Evolutionary conservation across 2,888 invertebrate genomes (phyloP).

Genomic region (Hydropsyche betteni): DNA sequence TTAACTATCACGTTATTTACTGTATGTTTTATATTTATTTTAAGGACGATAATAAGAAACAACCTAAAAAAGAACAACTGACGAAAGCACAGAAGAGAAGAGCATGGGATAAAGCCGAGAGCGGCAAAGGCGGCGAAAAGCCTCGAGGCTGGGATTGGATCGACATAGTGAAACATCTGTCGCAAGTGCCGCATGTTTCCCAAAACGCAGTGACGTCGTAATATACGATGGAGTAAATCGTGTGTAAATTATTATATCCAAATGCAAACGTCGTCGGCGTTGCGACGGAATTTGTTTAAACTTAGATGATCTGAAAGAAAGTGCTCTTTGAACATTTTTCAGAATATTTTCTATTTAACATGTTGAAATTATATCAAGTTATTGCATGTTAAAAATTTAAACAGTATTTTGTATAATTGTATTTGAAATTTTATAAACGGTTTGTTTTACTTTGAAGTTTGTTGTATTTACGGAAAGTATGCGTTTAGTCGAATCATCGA

Average conservation of each 20-base stretch:
- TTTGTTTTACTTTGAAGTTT: not conserved
- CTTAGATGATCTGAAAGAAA: not conserved
- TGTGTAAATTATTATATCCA: not conserved
- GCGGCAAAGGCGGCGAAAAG: constrained; percentile 78
- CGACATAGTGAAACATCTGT: constrained; percentile 94
- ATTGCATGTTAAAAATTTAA: not conserved
- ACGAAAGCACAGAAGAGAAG: constrained; percentile 92
- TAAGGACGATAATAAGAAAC: constrained; percentile 66
- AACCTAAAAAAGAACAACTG: constrained; percentile 81
- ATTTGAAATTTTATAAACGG: not conserved
- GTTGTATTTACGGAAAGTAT: not conserved
- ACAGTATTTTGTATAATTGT: not conserved
- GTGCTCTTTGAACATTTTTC: no score
- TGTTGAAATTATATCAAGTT: constrained; percentile 15
- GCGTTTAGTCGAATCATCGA: no score
- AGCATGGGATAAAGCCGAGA: constrained; percentile 85
- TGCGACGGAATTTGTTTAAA: not conserved
- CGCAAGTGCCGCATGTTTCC: constrained; percentile 69
- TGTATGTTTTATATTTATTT: constrained; percentile 22
- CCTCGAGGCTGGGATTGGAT: constrained; percentile 96
- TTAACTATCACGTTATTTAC: no score
- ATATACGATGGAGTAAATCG: constrained; percentile 5
- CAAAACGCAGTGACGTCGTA: constrained; percentile 13
- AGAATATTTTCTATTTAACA: no score
- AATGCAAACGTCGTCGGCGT: no score